Evolutionary conservation across 2,797 vertebrate species (phyloP).

Genomic region (Peromyscus melanophrys): DNA sequence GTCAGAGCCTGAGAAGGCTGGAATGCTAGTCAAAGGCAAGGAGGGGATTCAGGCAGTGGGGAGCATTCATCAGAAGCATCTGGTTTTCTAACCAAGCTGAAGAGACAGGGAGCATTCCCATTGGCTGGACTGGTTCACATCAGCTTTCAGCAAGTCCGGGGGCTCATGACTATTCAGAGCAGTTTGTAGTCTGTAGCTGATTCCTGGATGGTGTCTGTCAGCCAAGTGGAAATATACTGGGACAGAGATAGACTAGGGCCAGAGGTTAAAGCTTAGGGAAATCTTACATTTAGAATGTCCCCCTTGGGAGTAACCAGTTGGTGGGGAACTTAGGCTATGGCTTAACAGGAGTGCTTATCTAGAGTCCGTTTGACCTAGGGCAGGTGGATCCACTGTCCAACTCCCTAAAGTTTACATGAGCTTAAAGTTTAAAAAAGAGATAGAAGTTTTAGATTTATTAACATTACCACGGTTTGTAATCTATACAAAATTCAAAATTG

Average conservation of each 20-base stretch:
- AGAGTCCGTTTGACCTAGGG: not conserved
- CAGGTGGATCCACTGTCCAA: not conserved
- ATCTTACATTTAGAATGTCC: not conserved
- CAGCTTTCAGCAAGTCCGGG: not conserved
- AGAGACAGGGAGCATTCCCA: not conserved
- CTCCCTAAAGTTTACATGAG: not conserved
- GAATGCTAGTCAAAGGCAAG: not conserved
- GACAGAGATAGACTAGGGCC: not conserved
- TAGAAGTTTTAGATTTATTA: not conserved
- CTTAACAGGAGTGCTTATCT: not conserved
- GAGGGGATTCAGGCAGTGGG: not conserved
- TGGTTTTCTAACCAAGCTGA: not conserved
- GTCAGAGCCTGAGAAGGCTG: not conserved
- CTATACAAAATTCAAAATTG: not conserved
- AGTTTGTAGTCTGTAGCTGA: not conserved
- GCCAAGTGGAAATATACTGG: not conserved
- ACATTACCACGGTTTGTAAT: not conserved
- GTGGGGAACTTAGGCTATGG: not conserved
- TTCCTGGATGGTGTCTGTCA: not conserved
- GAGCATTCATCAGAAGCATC: not conserved
- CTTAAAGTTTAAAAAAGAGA: not conserved
- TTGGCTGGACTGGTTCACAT: not conserved
- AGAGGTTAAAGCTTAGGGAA: not conserved
- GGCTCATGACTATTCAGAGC: too few relatives aligned
- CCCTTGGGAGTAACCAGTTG: not conserved